Conservation (phyloP, 2,113 vertebrate genomes). For the Gadus macrocephalus region DNA sequence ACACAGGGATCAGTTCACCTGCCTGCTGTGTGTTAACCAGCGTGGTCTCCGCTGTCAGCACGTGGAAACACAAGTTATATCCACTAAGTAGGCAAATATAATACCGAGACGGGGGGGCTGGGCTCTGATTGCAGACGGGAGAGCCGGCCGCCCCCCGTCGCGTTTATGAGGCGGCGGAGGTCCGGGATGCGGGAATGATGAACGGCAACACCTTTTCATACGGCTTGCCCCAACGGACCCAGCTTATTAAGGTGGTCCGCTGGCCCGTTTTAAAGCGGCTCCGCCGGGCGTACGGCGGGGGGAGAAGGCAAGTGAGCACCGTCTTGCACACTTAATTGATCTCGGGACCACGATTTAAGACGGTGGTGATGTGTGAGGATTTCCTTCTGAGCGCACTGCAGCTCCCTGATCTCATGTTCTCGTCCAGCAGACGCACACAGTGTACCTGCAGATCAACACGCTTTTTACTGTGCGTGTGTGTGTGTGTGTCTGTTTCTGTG, state of each 20-base stretch:
- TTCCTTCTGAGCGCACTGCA: not conserved
- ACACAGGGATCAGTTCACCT: slow-evolving; percentile 33
- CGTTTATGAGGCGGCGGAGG: slow-evolving; percentile 12
- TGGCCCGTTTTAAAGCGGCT: not conserved
- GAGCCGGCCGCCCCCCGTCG: not conserved
- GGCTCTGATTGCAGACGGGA: slow-evolving; percentile 8
- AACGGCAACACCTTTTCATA: not conserved
- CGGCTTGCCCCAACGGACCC: not conserved
- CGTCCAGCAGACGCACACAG: not conserved
- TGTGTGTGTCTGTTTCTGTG: not conserved
- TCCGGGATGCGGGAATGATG: not conserved
- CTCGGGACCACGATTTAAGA: not conserved
- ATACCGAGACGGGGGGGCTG: slow-evolving; percentile 29
- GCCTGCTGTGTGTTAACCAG: slow-evolving; percentile 30
- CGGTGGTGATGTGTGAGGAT: slow-evolving; percentile 3
- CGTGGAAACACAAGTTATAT: slow-evolving; percentile 33
- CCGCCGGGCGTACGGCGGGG: not conserved
- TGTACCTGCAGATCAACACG: not conserved
- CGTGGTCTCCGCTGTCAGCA: slow-evolving; percentile 37
- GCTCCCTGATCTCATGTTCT: not conserved
- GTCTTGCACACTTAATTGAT: slow-evolving; percentile 14
- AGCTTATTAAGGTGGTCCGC: slow-evolving; percentile 5
- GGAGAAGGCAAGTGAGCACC: not conserved
- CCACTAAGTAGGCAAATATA: slow-evolving; percentile 50
- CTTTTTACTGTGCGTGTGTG: slow-evolving; percentile 7